These are phyloP conservation scores for Meleagris gallopavo DNA, from an alignment of 2,113 vertebrate genomes.

Conservation along the genomic window DNA sequence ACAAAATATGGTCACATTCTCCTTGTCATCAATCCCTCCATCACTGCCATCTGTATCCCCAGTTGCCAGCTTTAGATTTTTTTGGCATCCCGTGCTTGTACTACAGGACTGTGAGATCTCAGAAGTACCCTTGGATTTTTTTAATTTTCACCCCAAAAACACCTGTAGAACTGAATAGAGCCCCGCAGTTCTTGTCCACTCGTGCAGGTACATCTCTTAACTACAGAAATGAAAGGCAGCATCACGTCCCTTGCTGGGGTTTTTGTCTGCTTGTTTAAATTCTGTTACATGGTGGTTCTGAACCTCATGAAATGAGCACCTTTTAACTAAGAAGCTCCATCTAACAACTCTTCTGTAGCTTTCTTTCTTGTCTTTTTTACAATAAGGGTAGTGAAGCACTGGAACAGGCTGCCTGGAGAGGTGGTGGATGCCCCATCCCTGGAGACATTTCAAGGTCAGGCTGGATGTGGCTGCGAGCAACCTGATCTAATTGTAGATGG, in stretches of 20 bases:
- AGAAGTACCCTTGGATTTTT: neutral
- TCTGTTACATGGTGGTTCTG: neutral
- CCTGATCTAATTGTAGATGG: too few relatives aligned
- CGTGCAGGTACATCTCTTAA: neutral
- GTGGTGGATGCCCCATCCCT: too few relatives aligned
- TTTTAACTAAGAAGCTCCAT: neutral
- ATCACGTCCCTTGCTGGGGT: accelerated
- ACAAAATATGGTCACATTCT: neutral
- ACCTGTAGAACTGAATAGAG: neutral
- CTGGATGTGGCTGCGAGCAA: too few relatives aligned
- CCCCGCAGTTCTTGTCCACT: neutral
- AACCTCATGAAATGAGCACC: neutral
- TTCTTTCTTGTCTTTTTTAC: neutral
- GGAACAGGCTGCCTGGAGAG: too few relatives aligned
- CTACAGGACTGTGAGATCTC: neutral
- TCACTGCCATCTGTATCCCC: neutral
- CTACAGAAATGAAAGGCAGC: neutral
- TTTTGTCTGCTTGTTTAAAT: neutral
- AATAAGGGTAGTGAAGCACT: too few relatives aligned
- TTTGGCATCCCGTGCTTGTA: neutral
- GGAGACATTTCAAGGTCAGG: too few relatives aligned
- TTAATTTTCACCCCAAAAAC: neutral
- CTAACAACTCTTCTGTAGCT: neutral
- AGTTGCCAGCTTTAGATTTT: neutral
- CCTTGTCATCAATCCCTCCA: neutral